Base-by-base conservation (phyloP, 2,888 invertebrate genomes). In the Stomorhina lunata region DNA sequence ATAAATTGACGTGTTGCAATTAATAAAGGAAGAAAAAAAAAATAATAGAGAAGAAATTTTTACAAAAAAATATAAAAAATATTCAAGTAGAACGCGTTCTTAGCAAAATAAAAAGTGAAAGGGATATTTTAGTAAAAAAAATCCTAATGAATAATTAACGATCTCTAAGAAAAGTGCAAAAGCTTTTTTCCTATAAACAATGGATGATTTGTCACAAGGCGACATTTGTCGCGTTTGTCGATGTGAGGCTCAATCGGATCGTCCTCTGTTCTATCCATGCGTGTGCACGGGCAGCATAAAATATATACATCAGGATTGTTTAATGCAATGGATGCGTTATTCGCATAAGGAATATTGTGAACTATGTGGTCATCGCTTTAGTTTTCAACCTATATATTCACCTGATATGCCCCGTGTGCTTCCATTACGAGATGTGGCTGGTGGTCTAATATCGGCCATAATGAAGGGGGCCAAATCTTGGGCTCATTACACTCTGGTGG, bases 201-300 rank as follows among this genome's bases (percentile, higher is more conserved):
- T 91, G 91, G 91, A 91, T 85, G 91, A 91, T 86, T 84, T 89
- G 53, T 90, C 90, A 79, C 91, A 91, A 85, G 95, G 95, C 91
- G 98, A 98, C 92, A 99, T 99, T 89, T 99, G 99, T 92, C 95
- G 99, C 88, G 99, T 99, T 87, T 99, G 99, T 92, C 95, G 99
- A 84, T 98, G 98, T 85, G 99, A 99, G 91, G 98, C 96, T 53
- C 93, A 96, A 53, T 93, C 95, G 12, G 99, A 99, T 88, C 94
- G 98, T 85, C 98, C 98, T 0, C 93, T 99, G 9, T 99, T 97
- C 91, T 98, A 99, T 92, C 99, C 99, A 0, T 99, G 99, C 91
- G 98, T 99, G 72, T 99, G 99, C 90, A 99, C 99, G 27, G 99
- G 99, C 69, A 98, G 98, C 87, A 99, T 99, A 87, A 99, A 99